Evolutionary conservation across 2,797 vertebrate genomes (phyloP).

Genomic region (Hybognathus amarus): DNA sequence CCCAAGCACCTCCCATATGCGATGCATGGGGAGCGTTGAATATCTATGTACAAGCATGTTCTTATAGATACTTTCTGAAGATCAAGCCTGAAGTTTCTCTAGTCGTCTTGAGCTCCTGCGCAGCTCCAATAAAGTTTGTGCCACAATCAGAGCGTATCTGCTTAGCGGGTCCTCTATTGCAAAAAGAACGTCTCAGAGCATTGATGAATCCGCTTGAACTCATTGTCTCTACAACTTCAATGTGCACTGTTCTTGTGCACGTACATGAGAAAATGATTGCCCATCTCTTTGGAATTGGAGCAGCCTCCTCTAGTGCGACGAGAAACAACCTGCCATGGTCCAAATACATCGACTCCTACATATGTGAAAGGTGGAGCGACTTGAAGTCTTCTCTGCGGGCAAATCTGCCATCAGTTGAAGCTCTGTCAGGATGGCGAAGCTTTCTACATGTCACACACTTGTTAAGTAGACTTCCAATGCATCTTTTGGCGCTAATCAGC

Average conservation of each 20-base stretch:
- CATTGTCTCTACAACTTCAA: background rate
- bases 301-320: background rate
- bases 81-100: too few species aligned
- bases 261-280: background rate
- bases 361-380: background rate
- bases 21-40: too few species aligned
- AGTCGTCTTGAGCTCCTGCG: too few species aligned
- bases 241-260: background rate
- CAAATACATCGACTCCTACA: background rate
- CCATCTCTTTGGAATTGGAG: background rate
- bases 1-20: too few species aligned
- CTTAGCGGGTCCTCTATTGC: too few species aligned
- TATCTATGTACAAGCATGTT: too few species aligned
- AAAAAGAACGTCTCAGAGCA: background rate
- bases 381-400: background rate
- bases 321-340: background rate
- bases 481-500: background rate
- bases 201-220: background rate
- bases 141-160: too few species aligned
- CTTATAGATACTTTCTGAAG: too few species aligned
- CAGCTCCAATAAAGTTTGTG: too few species aligned
- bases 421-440: background rate
- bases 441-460: slow-evolving; percentile 12
- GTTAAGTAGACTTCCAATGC: background rate
- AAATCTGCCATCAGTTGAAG: background rate